Percentiles rank a stretch among this genome's conserved stretches.
These are phyloP conservation scores for Megaceryle alcyon DNA, from an alignment of 2,797 vertebrate species.

Conservation along the genomic window DNA sequence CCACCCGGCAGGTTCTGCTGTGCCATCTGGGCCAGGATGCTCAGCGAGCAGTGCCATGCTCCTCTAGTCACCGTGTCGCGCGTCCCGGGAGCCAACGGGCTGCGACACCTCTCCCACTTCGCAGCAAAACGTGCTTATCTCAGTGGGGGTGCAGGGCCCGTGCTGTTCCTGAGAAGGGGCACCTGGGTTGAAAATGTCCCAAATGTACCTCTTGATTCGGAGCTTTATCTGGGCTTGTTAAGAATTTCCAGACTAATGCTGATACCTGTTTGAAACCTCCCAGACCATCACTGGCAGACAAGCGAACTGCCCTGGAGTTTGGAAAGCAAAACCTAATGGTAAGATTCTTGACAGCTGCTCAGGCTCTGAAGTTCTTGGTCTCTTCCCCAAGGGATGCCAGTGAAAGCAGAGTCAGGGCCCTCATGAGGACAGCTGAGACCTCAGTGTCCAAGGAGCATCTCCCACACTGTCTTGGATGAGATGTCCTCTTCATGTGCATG, in stretches of 20 bases:
- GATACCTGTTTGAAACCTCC: background rate
- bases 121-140: fast-evolving
- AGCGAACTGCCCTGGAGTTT: background rate
- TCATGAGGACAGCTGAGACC: background rate
- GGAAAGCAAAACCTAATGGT: background rate
- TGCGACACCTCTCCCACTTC: background rate
- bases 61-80: background rate
- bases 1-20: slow-evolving; percentile 31
- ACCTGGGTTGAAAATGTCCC: background rate
- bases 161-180: background rate
- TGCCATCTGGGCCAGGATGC: slow-evolving; percentile 6
- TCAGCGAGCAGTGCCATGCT: slow-evolving; percentile 1
- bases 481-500: background rate
- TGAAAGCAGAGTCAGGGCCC: background rate
- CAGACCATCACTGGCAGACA: background rate
- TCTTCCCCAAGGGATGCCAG: background rate
- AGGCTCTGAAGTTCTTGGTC: background rate
- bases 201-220: background rate
- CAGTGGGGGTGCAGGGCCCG: background rate
- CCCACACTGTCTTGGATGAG: background rate
- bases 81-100: fast-evolving
- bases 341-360: background rate
- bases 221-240: background rate
- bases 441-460: background rate
- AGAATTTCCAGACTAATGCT: background rate